Conservation (phyloP, 2,888 invertebrate genomes). For the Bhutanitis thaidina region DNA sequence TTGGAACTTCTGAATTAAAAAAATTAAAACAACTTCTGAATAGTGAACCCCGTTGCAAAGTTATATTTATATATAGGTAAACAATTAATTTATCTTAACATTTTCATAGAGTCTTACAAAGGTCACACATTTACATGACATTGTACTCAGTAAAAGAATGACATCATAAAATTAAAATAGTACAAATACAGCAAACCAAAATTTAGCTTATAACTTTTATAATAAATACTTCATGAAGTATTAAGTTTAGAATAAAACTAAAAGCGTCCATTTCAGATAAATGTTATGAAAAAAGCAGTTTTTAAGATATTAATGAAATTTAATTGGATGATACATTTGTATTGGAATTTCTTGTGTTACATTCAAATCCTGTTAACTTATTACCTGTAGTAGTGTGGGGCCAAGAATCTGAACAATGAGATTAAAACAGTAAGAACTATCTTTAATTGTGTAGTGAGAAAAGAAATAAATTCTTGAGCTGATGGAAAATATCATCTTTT, state of each 20-base stretch:
- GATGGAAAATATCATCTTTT: too few relatives aligned
- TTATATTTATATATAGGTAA: not conserved
- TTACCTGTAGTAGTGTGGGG: not conserved
- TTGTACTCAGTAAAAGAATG: conserved; percentile 37
- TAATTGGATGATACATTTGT: conserved; percentile 8
- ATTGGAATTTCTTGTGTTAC: conserved; percentile 5
- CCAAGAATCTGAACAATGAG: too few relatives aligned
- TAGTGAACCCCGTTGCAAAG: not conserved
- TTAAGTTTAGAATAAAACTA: too few relatives aligned
- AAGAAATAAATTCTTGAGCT: too few relatives aligned
- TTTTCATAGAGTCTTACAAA: not conserved
- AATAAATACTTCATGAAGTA: too few relatives aligned
- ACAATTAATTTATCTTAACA: not conserved
- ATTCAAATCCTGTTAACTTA: conserved; percentile 11
- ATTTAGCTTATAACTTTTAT: too few relatives aligned
- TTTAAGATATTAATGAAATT: not conserved
- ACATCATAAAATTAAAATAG: conserved; percentile 76
- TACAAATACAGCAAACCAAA: conserved; percentile 39
- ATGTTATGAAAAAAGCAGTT: too few relatives aligned
- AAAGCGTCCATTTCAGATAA: too few relatives aligned
- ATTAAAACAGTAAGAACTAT: too few relatives aligned
- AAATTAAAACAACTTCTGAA: not conserved
- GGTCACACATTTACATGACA: conserved; percentile 47
- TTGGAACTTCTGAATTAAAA: conserved; percentile 16
- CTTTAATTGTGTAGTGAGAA: too few relatives aligned